Conservation (phyloP, 2,113 vertebrate genomes). For the Cyphomyrus plagiostoma region DNA sequence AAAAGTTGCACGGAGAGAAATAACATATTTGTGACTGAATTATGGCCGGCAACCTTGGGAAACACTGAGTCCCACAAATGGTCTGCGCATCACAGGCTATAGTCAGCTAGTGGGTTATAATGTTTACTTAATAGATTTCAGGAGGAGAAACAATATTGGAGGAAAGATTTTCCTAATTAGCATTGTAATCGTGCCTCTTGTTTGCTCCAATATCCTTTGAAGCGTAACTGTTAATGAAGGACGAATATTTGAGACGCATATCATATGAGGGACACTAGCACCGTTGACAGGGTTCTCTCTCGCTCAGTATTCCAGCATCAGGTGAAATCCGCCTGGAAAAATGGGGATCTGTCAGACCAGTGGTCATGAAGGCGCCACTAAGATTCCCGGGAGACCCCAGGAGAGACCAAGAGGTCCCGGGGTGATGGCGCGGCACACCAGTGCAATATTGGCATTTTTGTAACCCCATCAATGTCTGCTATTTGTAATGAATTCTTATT, state of each 20-base stretch:
- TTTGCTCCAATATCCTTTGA: constrained; percentile 40
- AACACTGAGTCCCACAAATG: neutral
- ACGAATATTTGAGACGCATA: constrained; percentile 2
- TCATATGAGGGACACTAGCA: neutral
- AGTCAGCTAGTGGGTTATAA: neutral
- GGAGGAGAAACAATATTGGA: constrained; percentile 22
- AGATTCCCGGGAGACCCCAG: neutral
- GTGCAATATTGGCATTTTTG: neutral
- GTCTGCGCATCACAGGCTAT: neutral
- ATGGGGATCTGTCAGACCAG: neutral
- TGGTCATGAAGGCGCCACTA: neutral
- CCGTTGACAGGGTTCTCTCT: too few species aligned
- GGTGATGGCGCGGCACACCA: neutral
- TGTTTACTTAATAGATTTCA: constrained; percentile 20
- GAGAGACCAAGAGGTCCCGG: neutral
- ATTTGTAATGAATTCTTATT: neutral
- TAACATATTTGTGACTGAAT: neutral
- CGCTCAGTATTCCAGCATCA: neutral
- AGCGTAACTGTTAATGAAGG: constrained; percentile 37
- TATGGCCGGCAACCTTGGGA: constrained; percentile 23
- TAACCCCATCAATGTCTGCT: neutral
- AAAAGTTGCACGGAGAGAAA: constrained; percentile 12
- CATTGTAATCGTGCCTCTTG: constrained; percentile 40
- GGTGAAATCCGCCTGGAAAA: neutral
- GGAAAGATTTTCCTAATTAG: constrained; percentile 36